Conservation (phyloP, 2,113 vertebrate genomes). For the Apaloderma vittatum region DNA sequence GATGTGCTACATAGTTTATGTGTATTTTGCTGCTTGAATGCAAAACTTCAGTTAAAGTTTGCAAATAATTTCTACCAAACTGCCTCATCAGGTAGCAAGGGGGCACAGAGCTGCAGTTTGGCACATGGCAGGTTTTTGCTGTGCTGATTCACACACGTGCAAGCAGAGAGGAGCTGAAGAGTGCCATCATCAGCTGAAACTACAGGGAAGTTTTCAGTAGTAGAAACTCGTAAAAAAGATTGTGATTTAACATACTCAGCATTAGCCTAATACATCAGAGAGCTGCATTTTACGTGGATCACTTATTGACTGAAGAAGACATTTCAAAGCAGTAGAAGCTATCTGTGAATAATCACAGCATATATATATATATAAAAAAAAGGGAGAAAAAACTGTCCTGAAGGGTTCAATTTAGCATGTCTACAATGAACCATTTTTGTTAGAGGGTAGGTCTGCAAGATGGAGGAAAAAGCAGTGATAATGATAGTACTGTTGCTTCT, state of each 20-base stretch:
- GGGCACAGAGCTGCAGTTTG: neutral
- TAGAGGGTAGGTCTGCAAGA: neutral
- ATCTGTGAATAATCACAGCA: neutral
- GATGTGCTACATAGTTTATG: rapidly evolving
- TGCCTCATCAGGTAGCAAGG: neutral
- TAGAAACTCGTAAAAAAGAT: slow-evolving; percentile 5
- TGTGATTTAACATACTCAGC: neutral
- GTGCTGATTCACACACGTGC: neutral
- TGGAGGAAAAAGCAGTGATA: neutral
- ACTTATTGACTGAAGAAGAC: neutral
- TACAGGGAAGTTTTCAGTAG: slow-evolving; percentile 1
- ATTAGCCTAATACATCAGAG: neutral
- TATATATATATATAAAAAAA: neutral
- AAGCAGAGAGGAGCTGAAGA: slow-evolving; percentile 30
- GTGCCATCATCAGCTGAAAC: slow-evolving; percentile 38
- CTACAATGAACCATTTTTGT: neutral
- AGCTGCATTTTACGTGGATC: neutral
- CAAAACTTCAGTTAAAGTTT: neutral
- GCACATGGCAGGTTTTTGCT: neutral
- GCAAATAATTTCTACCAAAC: neutral
- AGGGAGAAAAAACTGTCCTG: rapidly evolving
- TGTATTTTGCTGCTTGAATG: neutral
- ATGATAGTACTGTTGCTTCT: neutral
- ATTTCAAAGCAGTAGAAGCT: neutral
- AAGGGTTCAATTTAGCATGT: neutral